Evolutionary conservation across 2,888 invertebrate genomes (phyloP), one percentile per base, ranked within the genome.

Genomic region (Dysmachus trigonus): DNA sequence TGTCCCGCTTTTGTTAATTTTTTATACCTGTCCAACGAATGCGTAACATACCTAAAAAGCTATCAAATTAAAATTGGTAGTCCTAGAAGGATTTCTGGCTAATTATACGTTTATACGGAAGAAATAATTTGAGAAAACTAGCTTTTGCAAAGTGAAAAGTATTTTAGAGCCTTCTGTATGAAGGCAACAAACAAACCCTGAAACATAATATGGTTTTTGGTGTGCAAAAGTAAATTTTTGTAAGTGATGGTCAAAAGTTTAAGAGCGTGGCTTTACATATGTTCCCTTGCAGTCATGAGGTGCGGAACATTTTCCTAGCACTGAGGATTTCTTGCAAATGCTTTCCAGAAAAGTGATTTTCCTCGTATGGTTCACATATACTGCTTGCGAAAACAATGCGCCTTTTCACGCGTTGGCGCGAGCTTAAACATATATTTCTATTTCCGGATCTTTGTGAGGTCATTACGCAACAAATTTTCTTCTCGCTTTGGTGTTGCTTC

Each of bases 401-500:
- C 27, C 8, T 8, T 62, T 62, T 62, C 10, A 27, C 3, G 62
- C 62, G 62, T 8, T 22, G 62, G 10, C 27, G 22, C 62, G 22
- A 22, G 22, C 62, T 27, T 62, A 27, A 62, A 62, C 62, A 62
- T 27, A 62, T 27, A 18, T 27, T 62, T 62, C 62, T 62, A 62
- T 62, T 62, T 62, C 62, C 10, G 62, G 62, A 62, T 22, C 62
- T 62, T 62, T 62, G 18, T 62, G 22, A 73, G n/a, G 7, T 73
- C 35, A 31, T 53, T 81, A 47, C 79, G 79, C 79, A 79, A 51
- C 31, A n/a, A 38, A 22, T 15, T 79, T 79, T 47, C 51, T 47
- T 13, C 79, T 79, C 51, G 79, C 51, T 79, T 79, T 79, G 82
- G 82, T 35, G 27, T 62, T 62, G 3, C 62, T 62, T 62, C 62